phyloP scores from a whole-genome alignment of 2,113 vertebrate species.

The Drymodes brunneopygia region DNA sequence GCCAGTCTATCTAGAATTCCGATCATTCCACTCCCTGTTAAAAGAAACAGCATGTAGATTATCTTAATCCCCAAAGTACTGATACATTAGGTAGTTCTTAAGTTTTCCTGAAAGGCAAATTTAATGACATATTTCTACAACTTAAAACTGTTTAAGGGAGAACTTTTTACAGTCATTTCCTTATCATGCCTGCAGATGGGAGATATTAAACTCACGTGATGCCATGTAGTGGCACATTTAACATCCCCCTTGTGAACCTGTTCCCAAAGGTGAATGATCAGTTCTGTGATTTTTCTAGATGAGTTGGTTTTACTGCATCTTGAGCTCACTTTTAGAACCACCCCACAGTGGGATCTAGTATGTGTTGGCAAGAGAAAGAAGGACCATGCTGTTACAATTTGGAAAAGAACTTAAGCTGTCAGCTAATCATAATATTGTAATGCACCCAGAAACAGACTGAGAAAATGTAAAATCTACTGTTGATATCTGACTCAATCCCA shows the following conservation, averaged over 20 bases:
- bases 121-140: not conserved
- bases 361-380: not conserved
- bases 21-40: not conserved
- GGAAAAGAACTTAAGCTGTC: not conserved
- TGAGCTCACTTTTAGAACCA: not conserved
- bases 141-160: not conserved
- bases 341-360: not conserved
- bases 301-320: not conserved
- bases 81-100: not conserved
- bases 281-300: not conserved
- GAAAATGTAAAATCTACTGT: not conserved
- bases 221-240: not conserved
- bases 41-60: not conserved
- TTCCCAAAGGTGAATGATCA: not conserved
- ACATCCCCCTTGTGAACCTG: not conserved
- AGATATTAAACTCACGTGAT: not conserved
- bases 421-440: not conserved
- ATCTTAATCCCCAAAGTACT: not conserved
- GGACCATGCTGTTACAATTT: not conserved
- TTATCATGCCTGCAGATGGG: not conserved
- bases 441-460: not conserved
- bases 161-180: not conserved
- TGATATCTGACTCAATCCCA: not conserved
- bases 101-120: not conserved
- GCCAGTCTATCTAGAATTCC: not conserved